These are phyloP conservation scores for Maniola jurtina DNA, from an alignment of 1,140 invertebrate genomes.

Conservation along the genomic window DNA sequence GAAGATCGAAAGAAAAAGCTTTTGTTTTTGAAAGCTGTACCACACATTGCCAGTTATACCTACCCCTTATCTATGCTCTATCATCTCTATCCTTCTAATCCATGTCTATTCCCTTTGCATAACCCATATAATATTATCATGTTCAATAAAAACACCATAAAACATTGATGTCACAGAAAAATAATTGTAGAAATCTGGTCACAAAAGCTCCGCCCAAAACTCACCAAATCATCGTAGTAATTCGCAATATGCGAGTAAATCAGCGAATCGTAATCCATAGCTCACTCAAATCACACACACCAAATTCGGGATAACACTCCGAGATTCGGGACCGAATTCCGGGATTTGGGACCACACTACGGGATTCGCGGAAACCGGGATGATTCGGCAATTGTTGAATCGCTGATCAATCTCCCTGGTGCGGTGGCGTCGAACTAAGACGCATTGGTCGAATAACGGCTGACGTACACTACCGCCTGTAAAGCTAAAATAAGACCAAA, in stretches of 20 bases:
- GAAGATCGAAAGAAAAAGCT: no score
- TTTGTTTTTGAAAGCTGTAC: no score
- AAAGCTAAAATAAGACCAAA: conserved; percentile 79
- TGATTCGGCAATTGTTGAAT: conserved; percentile 21
- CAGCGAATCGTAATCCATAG: conserved; percentile 74
- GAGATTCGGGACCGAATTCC: conserved; percentile 4
- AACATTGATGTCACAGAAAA: background rate
- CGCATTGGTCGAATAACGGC: conserved; percentile 70
- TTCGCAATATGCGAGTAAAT: conserved; percentile 71
- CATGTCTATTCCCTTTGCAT: no score
- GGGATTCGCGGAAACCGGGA: conserved; percentile 4
- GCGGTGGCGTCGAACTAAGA: conserved; percentile 68
- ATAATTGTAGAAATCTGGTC: background rate
- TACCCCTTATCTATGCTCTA: no score
- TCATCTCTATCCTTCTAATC: no score
- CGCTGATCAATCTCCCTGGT: conserved; percentile 37
- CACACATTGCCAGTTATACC: no score
- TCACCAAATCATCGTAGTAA: conserved; percentile 73
- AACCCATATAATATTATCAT: no score
- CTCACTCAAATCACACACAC: conserved; percentile 38
- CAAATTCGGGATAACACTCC: conserved; percentile 23
- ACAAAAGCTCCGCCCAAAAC: conserved; percentile 15
- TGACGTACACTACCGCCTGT: conserved; percentile 72
- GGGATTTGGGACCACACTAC: conserved; percentile 9
- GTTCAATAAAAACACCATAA: no score